Evolutionary conservation across 2,888 invertebrate genomes (phyloP), one percentile per base, ranked within the genome.

Genomic region (Drosophila neonasuta): DNA sequence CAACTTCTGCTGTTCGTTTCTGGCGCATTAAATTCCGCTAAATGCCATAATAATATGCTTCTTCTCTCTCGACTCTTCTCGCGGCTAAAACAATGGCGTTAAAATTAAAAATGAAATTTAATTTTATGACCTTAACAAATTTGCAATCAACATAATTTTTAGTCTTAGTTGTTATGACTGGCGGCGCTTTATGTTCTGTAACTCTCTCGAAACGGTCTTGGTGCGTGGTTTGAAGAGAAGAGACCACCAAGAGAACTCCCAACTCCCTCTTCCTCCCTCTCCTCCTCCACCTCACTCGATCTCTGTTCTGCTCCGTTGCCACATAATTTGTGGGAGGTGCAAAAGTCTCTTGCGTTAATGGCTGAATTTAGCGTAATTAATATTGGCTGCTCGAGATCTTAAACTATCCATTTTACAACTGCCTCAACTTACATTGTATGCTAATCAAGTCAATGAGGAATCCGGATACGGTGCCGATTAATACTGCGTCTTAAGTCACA

Each of bases 41-140:
- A 89, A 88, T 81, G 89, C 86, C 64, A 75, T 88, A 87, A 86
- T 88, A 88, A 85, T 83, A 81, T 70, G 71, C 77, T 72, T 59
- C 24, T 45, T 50, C 45, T 51, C 45, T 51, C 48, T 39, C 17
- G 34, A 24, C 24, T 24, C 10, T 13, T 34, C 48, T 41, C 11
- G 32, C 29, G 41, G 41, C 29, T 20, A 55, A 75, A 77, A 84
- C 84, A 84, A 84, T 87, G 84, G 86, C 88, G 84, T 86, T 86
- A 84, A 86, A 84, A 84, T 87, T 86, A 86, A 84, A 84, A 86
- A 79, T 60, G 69, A 86, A 87, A 86, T 84, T 82, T 83, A 69
- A 74, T 78, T 85, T 85, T 88, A 88, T 88, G 85, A 85, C 88
- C 85, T 86, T 85, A 85, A 85, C 85, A 88, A 88, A 85, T 85